These are phyloP conservation scores for Euglossa dilemma DNA, from an alignment of 1,140 invertebrate genomes.

Conservation along the genomic window DNA sequence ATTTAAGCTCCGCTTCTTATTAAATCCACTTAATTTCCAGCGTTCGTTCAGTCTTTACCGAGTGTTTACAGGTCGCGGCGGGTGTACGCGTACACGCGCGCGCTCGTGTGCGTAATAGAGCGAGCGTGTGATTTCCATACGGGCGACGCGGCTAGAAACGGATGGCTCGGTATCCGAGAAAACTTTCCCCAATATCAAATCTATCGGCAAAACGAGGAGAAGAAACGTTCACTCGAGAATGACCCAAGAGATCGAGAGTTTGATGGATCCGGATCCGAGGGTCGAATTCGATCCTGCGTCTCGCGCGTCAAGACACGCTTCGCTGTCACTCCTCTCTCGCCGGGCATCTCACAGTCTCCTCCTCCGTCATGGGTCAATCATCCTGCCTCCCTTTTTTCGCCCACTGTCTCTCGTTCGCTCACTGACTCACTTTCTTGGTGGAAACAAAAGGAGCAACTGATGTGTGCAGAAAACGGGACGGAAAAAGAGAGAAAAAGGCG, in stretches of 20 bases:
- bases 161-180: neutral
- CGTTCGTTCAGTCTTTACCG: neutral
- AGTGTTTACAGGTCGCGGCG: neutral
- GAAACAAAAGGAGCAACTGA: conserved; percentile 74
- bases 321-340: conserved; percentile 72
- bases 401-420: conserved; percentile 45
- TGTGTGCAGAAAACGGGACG: conserved; percentile 36
- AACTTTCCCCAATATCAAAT: conserved; percentile 50
- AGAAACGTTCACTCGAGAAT: conserved; percentile 34
- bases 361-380: conserved; percentile 5
- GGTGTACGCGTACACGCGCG: neutral
- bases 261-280: conserved; percentile 71
- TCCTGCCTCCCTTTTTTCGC: conserved; percentile 28
- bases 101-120: too few species aligned
- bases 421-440: conserved; percentile 60
- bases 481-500: conserved; percentile 22
- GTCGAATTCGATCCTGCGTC: conserved; percentile 78
- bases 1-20: neutral
- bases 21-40: neutral
- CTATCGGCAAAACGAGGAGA: conserved; percentile 32
- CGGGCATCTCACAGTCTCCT: conserved; percentile 15
- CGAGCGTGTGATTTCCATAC: neutral
- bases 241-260: conserved; percentile 70
- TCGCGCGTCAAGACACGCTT: conserved; percentile 80
- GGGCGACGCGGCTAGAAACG: neutral